phyloP scores from a whole-genome alignment of 2,888 invertebrate genomes.

The Unio delphinus region DNA sequence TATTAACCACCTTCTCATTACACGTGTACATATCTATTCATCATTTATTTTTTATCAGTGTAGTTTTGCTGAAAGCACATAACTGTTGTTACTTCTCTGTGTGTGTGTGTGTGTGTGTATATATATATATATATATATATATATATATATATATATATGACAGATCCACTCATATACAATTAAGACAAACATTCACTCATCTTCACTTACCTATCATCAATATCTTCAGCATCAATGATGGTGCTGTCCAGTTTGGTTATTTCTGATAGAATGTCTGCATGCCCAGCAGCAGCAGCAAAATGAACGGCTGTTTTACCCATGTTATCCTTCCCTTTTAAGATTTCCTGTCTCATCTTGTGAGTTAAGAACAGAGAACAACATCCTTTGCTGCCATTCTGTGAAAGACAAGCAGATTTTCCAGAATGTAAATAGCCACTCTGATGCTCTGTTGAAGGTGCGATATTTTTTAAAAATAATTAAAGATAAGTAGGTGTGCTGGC shows the following conservation, averaged over 20 bases:
- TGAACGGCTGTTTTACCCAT: slow-evolving; percentile 63
- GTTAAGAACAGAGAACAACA: slow-evolving; percentile 46
- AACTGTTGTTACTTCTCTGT: slow-evolving; percentile 2
- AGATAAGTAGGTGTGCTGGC: no score
- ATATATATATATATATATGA: no score
- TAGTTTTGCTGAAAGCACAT: no score
- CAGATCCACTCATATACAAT: no score
- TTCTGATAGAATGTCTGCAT: slow-evolving; percentile 42
- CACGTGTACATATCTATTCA: no score
- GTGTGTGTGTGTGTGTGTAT: not conserved
- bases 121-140: no score
- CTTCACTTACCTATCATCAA: slow-evolving; percentile 41
- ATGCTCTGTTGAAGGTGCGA: no score
- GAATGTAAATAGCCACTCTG: no score
- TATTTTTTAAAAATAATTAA: no score
- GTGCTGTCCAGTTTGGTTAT: slow-evolving; percentile 27
- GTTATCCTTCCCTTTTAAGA: slow-evolving; percentile 47
- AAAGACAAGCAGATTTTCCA: slow-evolving; percentile 1
- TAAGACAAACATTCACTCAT: no score
- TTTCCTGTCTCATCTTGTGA: slow-evolving; percentile 24
- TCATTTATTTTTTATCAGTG: no score
- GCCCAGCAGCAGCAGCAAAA: slow-evolving; percentile 64
- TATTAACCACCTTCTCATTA: no score
- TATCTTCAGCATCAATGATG: slow-evolving; percentile 37
- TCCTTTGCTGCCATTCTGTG: slow-evolving; percentile 56